phyloP scores from a whole-genome alignment of 2,888 invertebrate species.

The Polia nebulosa region DNA sequence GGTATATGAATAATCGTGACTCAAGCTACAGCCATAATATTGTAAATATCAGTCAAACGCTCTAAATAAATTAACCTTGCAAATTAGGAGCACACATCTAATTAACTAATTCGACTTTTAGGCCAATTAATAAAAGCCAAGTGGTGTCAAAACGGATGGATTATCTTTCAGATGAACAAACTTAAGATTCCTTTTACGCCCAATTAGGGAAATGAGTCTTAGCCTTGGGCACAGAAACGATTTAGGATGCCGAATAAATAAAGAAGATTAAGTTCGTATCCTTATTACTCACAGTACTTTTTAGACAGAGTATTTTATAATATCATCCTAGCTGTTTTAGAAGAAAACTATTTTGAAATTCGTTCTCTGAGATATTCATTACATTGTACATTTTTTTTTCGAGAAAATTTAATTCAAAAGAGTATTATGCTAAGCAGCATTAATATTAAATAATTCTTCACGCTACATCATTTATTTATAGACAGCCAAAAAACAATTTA shows the following conservation, averaged over 20 bases:
- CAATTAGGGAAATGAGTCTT: background rate
- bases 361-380: too few relatives aligned
- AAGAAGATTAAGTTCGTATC: background rate
- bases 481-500: too few relatives aligned
- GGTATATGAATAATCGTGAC: background rate
- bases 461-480: too few relatives aligned
- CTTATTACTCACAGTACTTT: background rate
- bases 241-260: background rate
- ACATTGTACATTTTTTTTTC: too few relatives aligned
- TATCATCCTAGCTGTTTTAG: too few relatives aligned
- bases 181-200: background rate
- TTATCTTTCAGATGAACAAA: background rate
- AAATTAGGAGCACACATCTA: conserved; percentile 28
- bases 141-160: conserved; percentile 10
- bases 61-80: conserved; percentile 54
- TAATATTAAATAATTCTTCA: too few relatives aligned
- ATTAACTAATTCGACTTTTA: conserved; percentile 34
- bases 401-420: too few relatives aligned
- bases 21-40: background rate
- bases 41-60: conserved; percentile 1
- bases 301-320: background rate
- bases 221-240: background rate
- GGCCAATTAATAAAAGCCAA: conserved; percentile 27
- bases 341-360: too few relatives aligned
- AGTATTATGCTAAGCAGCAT: too few relatives aligned